phyloP scores from a whole-genome alignment of 2,113 vertebrate species.

The Mirza zaza region DNA sequence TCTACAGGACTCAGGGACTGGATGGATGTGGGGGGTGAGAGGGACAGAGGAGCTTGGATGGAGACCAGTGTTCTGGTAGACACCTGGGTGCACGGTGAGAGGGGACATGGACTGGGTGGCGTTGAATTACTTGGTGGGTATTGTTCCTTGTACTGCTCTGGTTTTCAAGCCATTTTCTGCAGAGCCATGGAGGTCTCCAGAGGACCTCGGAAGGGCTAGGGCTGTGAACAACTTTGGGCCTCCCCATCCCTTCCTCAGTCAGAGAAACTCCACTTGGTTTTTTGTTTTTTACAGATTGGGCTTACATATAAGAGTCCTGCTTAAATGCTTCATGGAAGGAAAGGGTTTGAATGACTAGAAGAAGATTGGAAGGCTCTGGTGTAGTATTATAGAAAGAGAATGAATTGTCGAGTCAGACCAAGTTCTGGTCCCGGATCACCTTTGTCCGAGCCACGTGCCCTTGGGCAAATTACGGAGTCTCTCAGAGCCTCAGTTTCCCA shows the following conservation, averaged over 20 bases:
- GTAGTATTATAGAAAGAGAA: too few species aligned
- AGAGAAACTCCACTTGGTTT: not conserved
- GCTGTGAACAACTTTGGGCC: too few species aligned
- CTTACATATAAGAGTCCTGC: not conserved
- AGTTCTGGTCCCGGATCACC: not conserved
- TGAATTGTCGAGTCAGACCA: not conserved
- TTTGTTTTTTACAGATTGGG: not conserved
- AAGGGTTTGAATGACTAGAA: not conserved
- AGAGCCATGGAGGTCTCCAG: not conserved
- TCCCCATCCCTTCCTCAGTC: not conserved
- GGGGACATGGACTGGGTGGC: fast-evolving
- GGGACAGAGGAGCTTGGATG: not conserved
- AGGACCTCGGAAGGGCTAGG: fast-evolving
- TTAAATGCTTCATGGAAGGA: not conserved
- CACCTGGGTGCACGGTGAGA: not conserved
- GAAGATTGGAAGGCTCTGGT: not conserved
- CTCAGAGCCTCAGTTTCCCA: not conserved
- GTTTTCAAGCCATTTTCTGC: not conserved
- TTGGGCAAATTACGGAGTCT: not conserved
- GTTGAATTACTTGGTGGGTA: not conserved
- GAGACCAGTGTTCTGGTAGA: not conserved
- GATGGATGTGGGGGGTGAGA: not conserved
- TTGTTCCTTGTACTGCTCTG: too few species aligned
- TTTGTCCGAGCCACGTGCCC: not conserved
- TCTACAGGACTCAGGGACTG: not conserved